Conservation (phyloP, 2,888 invertebrate genomes). For the Eustalomyia histrio region DNA sequence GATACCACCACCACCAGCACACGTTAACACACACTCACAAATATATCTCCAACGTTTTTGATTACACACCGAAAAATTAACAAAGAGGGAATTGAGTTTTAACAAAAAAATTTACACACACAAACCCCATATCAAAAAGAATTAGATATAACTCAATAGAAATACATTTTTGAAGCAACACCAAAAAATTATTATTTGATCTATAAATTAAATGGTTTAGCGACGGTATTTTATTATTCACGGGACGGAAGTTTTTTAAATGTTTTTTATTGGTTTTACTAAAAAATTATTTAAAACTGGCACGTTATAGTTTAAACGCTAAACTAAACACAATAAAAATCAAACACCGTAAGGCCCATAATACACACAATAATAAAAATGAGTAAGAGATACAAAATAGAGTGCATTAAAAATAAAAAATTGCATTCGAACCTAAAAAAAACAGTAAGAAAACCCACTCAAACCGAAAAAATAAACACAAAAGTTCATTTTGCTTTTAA, state of each 20-base stretch:
- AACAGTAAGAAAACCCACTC: constrained; percentile 15
- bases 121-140: constrained; percentile 10
- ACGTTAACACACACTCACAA: neutral
- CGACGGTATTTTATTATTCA: constrained; percentile 49
- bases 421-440: constrained; percentile 36
- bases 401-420: constrained; percentile 41
- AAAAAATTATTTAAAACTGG: constrained; percentile 60
- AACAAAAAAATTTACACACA: neutral
- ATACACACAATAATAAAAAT: constrained; percentile 24
- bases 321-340: constrained; percentile 55
- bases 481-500: constrained; percentile 3
- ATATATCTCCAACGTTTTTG: neutral
- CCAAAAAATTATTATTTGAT: neutral
- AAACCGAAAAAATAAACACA: constrained; percentile 16
- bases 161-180: neutral
- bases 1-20: constrained; percentile 18
- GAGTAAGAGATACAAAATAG: constrained; percentile 19
- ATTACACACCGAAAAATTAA: neutral
- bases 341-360: constrained; percentile 39
- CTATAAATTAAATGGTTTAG: constrained; percentile 5
- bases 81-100: constrained; percentile 48
- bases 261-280: constrained; percentile 16
- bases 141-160: constrained; percentile 50
- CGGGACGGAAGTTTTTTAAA: constrained; percentile 38
- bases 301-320: constrained; percentile 59